These are phyloP conservation scores for Cyaniris semiargus DNA, from an alignment of 2,888 invertebrate species.

Conservation along the genomic window DNA sequence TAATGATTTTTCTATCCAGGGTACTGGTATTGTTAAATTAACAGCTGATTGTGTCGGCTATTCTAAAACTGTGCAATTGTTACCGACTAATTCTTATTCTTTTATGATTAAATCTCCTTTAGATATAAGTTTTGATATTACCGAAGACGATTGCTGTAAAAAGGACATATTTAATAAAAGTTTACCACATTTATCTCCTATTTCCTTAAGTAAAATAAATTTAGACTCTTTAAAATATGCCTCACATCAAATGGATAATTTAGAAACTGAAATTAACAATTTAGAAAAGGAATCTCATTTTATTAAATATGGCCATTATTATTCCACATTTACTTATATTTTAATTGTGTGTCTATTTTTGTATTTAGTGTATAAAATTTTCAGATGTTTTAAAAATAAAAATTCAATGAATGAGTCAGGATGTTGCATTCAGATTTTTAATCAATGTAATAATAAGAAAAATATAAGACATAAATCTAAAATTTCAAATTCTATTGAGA, in stretches of 20 bases:
- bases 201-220: conserved; percentile 25
- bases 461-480: neutral
- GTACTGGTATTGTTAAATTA: conserved; percentile 6
- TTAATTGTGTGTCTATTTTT: conserved; percentile 9
- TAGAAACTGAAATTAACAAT: conserved; percentile 20
- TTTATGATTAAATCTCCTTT: conserved; percentile 17
- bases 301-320: conserved; percentile 28
- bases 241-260: conserved; percentile 4
- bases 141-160: conserved; percentile 17
- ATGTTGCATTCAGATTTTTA: neutral
- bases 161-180: conserved; percentile 30
- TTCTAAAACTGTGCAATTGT: neutral
- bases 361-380: neutral
- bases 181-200: conserved; percentile 27
- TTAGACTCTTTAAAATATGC: neutral
- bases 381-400: neutral
- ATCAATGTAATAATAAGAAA: neutral
- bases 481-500: neutral
- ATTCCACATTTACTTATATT: conserved; percentile 31
- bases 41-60: neutral
- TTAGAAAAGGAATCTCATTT: conserved; percentile 20
- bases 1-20: conserved; percentile 19
- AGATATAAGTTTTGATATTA: conserved; percentile 17
- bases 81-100: neutral
- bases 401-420: neutral